A percentile compares a stretch with the other conserved stretches of the same genome.
Evolutionary conservation across 2,888 invertebrate genomes (phyloP).

Genomic region (Campaea margaritaria): DNA sequence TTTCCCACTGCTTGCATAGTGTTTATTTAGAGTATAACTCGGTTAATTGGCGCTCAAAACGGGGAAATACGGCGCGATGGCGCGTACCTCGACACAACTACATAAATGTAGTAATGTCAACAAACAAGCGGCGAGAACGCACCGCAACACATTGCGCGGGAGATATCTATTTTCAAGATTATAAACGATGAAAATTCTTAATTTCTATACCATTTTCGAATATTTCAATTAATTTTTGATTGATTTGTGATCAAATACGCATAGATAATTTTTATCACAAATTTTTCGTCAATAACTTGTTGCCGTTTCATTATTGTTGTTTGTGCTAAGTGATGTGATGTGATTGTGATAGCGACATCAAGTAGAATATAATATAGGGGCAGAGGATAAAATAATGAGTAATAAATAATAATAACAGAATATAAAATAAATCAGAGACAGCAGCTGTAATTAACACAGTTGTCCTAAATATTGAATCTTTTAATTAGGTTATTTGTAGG

Average conservation of each 20-base stretch:
- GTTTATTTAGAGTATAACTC: slow-evolving; percentile 51
- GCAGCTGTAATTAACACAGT: too few relatives aligned
- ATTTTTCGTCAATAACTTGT: neutral
- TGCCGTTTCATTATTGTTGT: neutral
- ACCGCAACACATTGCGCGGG: slow-evolving; percentile 52
- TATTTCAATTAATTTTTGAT: neutral
- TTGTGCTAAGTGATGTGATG: neutral
- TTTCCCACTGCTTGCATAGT: slow-evolving; percentile 52
- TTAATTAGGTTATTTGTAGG: too few relatives aligned
- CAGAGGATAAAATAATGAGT: too few relatives aligned
- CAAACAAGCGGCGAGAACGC: slow-evolving; percentile 60
- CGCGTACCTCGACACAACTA: slow-evolving; percentile 72
- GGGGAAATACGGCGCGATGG: slow-evolving; percentile 67
- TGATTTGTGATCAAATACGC: neutral
- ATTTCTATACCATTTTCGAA: neutral
- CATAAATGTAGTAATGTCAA: slow-evolving; percentile 70
- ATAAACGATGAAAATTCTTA: slow-evolving; percentile 7
- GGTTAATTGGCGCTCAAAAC: slow-evolving; percentile 58
- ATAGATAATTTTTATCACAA: neutral
- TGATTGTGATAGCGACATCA: neutral
- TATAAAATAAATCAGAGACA: too few relatives aligned
- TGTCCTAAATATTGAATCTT: too few relatives aligned
- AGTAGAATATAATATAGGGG: neutral
- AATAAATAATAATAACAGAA: too few relatives aligned
- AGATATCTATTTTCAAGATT: slow-evolving; percentile 37